phyloP scores from a whole-genome alignment of 2,888 invertebrate genomes.

The Nebria salina region DNA sequence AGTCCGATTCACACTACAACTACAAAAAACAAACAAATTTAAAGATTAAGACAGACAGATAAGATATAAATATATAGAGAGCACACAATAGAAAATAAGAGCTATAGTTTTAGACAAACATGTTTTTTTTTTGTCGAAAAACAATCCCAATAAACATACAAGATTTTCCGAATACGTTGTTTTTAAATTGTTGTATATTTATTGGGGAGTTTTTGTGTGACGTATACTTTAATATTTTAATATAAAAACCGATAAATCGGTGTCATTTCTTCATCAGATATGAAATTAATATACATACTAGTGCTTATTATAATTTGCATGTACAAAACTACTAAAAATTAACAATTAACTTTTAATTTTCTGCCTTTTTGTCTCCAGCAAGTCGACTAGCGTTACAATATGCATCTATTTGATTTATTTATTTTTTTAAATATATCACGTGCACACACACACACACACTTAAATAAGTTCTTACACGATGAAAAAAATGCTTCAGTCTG shows the following conservation, averaged over 20 bases:
- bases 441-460: slow-evolving; percentile 41
- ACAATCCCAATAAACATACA: neutral
- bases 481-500: slow-evolving; percentile 45
- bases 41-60: slow-evolving; percentile 41
- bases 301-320: slow-evolving; percentile 45
- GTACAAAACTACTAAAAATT: slow-evolving; percentile 47
- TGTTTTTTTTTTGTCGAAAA: slow-evolving; percentile 32
- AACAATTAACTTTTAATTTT: slow-evolving; percentile 33
- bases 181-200: neutral
- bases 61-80: slow-evolving; percentile 44
- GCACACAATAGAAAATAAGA: slow-evolving; percentile 44
- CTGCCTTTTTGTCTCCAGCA: slow-evolving; percentile 29
- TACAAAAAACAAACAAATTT: slow-evolving; percentile 33
- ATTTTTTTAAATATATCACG: slow-evolving; percentile 34
- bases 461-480: slow-evolving; percentile 39
- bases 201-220: neutral
- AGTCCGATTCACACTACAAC: slow-evolving; percentile 42
- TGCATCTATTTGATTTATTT: slow-evolving; percentile 39
- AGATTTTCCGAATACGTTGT: neutral
- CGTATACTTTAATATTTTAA: slow-evolving; percentile 23
- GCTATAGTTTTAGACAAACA: slow-evolving; percentile 37
- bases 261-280: slow-evolving; percentile 42
- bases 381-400: slow-evolving; percentile 37
- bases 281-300: slow-evolving; percentile 38
- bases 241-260: slow-evolving; percentile 44